A percentile compares a stretch with the other conserved stretches of the same genome.
Conservation (phyloP, 1,140 invertebrate species). For the Camponotus floridanus region DNA sequence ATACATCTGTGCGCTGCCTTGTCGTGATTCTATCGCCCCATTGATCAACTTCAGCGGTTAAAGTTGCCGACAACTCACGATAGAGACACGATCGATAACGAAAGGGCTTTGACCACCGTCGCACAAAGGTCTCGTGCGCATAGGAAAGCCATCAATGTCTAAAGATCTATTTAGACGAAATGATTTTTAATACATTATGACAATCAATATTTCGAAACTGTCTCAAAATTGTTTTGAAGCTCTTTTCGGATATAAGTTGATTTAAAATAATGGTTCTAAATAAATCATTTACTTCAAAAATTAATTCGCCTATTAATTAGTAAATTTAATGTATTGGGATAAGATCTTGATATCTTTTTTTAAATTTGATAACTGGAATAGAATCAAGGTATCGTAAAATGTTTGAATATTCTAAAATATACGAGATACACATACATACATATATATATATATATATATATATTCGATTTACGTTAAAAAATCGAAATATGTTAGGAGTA, state of each 20-base stretch:
- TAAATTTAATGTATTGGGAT: too few relatives aligned
- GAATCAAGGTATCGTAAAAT: too few relatives aligned
- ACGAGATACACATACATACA: too few relatives aligned
- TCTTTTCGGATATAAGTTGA: too few relatives aligned
- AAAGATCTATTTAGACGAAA: slow-evolving; percentile 43
- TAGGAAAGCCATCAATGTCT: background rate
- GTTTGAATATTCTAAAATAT: too few relatives aligned
- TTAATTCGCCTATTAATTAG: too few relatives aligned
- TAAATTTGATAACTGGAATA: too few relatives aligned
- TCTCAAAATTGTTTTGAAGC: background rate
- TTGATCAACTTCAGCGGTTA: slow-evolving; percentile 57
- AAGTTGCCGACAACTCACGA: slow-evolving; percentile 54
- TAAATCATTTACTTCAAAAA: background rate
- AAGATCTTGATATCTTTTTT: too few relatives aligned
- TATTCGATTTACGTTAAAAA: too few relatives aligned
- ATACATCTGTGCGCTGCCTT: slow-evolving; percentile 16
- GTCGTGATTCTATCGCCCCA: slow-evolving; percentile 46
- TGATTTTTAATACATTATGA: slow-evolving; percentile 30
- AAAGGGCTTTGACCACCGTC: slow-evolving; percentile 59
- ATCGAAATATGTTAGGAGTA: too few relatives aligned
- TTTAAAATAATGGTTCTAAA: background rate
- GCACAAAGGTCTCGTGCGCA: slow-evolving; percentile 47
- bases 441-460: too few relatives aligned
- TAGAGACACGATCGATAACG: slow-evolving; percentile 58
- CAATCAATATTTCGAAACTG: background rate